These are phyloP conservation scores for Oncopeltus fasciatus DNA, from an alignment of 1,140 invertebrate genomes.

Conservation along the genomic window DNA sequence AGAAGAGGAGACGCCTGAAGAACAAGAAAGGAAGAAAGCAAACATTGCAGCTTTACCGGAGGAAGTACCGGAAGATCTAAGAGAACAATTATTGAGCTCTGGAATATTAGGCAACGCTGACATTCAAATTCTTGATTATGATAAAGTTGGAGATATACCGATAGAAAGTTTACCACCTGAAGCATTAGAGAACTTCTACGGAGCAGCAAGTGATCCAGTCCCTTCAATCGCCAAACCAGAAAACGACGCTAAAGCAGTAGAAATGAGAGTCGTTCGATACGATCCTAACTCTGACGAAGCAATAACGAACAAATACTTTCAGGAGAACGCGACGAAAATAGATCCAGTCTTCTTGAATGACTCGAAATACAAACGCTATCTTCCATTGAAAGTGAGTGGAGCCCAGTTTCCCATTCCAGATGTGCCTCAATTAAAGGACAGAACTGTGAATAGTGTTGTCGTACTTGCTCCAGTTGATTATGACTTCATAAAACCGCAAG, in stretches of 20 bases:
- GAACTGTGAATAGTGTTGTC: constrained; percentile 63
- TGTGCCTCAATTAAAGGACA: constrained; percentile 50
- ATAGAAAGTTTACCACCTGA: constrained; percentile 71
- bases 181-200: constrained; percentile 67
- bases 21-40: constrained; percentile 38
- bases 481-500: constrained; percentile 33
- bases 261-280: constrained; percentile 72
- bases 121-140: constrained; percentile 70
- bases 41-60: constrained; percentile 52
- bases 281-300: constrained; percentile 57
- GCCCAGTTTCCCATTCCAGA: constrained; percentile 69
- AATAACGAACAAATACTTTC: constrained; percentile 53
- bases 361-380: constrained; percentile 61
- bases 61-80: constrained; percentile 71
- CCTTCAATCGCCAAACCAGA: constrained; percentile 24
- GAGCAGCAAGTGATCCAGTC: constrained; percentile 38
- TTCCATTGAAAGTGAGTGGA: constrained; percentile 66
- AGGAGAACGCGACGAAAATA: constrained; percentile 53
- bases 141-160: constrained; percentile 74
- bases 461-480: constrained; percentile 64
- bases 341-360: constrained; percentile 55
- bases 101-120: constrained; percentile 74
- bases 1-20: constrained; percentile 19
- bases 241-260: constrained; percentile 33
- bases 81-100: constrained; percentile 65